Evolutionary conservation across 1,140 invertebrate species (phyloP).

Genomic region (Ips typographus): DNA sequence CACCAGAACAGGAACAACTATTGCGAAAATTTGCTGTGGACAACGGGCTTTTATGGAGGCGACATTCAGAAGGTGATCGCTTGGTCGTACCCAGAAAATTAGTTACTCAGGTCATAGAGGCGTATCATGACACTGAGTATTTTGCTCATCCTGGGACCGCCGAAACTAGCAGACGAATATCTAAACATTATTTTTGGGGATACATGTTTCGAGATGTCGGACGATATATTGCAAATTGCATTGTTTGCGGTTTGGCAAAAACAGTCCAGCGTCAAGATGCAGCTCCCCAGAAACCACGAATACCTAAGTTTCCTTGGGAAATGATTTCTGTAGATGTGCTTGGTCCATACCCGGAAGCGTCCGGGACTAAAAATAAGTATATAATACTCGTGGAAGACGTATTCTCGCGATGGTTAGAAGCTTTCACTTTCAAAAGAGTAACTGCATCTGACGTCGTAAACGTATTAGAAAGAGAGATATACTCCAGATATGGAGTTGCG

Average conservation of each 20-base stretch:
- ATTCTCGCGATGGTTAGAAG: slow-evolving; percentile 17
- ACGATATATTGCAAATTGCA: no score
- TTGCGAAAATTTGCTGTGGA: not conserved
- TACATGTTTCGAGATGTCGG: no score
- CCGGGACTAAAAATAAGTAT: not conserved
- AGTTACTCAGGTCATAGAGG: not conserved
- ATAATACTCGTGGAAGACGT: slow-evolving; percentile 3
- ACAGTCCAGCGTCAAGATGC: not conserved
- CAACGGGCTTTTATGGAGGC: not conserved
- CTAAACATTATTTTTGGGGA: no score
- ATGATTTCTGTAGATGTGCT: not conserved
- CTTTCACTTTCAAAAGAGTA: not conserved
- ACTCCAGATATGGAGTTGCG: not conserved
- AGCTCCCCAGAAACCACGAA: not conserved
- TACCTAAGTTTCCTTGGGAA: no score
- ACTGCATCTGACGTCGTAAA: not conserved
- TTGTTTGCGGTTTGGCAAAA: slow-evolving; percentile 41
- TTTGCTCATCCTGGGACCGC: not conserved
- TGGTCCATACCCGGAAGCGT: not conserved
- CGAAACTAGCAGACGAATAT: no score
- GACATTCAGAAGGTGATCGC: not conserved
- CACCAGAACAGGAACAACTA: no score
- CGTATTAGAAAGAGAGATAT: not conserved
- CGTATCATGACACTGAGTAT: not conserved
- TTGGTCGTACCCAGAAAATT: not conserved